These are phyloP conservation scores for Apodemia hepburni DNA, from an alignment of 2,888 invertebrate species.

Conservation along the genomic window DNA sequence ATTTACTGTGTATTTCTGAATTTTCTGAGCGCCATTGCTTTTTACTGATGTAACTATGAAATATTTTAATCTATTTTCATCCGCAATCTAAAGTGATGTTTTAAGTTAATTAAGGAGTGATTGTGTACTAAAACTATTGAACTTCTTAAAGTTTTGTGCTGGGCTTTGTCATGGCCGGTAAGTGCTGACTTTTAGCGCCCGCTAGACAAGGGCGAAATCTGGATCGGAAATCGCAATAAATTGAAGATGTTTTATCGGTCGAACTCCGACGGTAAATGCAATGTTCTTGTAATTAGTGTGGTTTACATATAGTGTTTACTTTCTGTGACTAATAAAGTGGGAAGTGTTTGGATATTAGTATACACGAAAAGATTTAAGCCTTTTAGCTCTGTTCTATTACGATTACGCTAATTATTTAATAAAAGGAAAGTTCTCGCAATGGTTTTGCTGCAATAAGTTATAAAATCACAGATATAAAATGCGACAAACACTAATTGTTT, in stretches of 20 bases:
- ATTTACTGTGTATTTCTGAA: slow-evolving; percentile 74
- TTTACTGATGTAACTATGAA: slow-evolving; percentile 79
- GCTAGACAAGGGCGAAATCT: slow-evolving; percentile 79
- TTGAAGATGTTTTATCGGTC: slow-evolving; percentile 81
- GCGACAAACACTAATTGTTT: slow-evolving; percentile 46
- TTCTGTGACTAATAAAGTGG: slow-evolving; percentile 58
- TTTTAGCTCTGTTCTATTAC: slow-evolving; percentile 56
- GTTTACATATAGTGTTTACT: slow-evolving; percentile 71
- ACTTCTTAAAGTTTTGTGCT: slow-evolving; percentile 78
- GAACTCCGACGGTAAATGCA: slow-evolving; percentile 80
- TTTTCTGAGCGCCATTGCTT: slow-evolving; percentile 80
- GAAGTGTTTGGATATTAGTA: slow-evolving; percentile 63
- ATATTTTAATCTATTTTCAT: slow-evolving; percentile 81
- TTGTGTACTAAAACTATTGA: slow-evolving; percentile 75
- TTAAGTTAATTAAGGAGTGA: slow-evolving; percentile 74
- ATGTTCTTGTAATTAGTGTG: slow-evolving; percentile 78
- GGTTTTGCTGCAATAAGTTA: slow-evolving; percentile 40
- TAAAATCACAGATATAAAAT: slow-evolving; percentile 30
- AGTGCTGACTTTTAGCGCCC: slow-evolving; percentile 82
- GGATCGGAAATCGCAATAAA: slow-evolving; percentile 78
- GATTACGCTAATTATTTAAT: slow-evolving; percentile 49
- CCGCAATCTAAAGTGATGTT: slow-evolving; percentile 79
- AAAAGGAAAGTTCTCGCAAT: slow-evolving; percentile 54
- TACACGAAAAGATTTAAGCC: slow-evolving; percentile 54
- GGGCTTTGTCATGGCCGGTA: slow-evolving; percentile 90